These are phyloP conservation scores for Malacoraja senta DNA, from an alignment of 2,797 vertebrate genomes.

Conservation along the genomic window DNA sequence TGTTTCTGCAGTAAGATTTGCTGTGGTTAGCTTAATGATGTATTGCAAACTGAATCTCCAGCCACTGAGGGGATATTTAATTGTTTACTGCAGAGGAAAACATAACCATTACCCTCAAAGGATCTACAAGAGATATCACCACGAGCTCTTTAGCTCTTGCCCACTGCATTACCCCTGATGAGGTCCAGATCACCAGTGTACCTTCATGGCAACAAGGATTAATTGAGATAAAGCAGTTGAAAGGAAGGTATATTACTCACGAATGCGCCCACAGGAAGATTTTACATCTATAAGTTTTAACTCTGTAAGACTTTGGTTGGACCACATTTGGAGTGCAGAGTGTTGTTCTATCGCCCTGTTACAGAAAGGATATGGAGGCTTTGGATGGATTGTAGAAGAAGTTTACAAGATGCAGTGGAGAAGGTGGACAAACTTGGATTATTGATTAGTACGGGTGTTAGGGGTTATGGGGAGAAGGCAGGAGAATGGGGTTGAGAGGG, in stretches of 20 bases:
- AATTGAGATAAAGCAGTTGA: neutral
- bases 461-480: too few species aligned
- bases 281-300: too few species aligned
- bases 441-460: too few species aligned
- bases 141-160: neutral
- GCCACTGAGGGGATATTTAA: too few species aligned
- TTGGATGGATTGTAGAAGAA: too few species aligned
- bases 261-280: neutral
- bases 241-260: neutral
- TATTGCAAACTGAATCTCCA: neutral
- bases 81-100: neutral
- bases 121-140: neutral
- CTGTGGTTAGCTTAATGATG: neutral
- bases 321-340: too few species aligned
- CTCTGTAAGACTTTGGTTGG: too few species aligned
- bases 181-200: neutral
- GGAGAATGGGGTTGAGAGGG: too few species aligned
- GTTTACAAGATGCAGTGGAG: too few species aligned
- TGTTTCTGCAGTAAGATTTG: neutral
- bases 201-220: neutral
- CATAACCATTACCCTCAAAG: neutral
- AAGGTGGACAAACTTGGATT: too few species aligned
- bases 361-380: too few species aligned
- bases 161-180: neutral
- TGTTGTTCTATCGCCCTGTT: too few species aligned